phyloP scores from a whole-genome alignment of 1,140 invertebrate genomes.

The Trichogramma pretiosum region DNA sequence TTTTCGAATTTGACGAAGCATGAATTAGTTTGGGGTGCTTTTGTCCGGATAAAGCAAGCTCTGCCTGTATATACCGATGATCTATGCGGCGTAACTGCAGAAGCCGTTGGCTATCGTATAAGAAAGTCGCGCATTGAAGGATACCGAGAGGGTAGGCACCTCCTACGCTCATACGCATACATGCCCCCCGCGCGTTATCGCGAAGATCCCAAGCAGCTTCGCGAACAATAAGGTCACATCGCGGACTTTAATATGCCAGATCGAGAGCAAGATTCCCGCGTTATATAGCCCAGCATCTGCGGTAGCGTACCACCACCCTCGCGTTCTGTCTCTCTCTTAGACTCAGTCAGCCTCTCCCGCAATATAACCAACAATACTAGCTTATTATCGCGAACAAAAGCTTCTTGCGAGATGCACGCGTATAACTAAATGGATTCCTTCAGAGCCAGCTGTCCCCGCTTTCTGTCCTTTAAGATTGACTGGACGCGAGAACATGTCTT shows the following conservation, averaged over 20 bases:
- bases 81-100: too few relatives aligned
- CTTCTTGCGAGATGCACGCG: slow-evolving; percentile 20
- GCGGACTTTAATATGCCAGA: too few relatives aligned
- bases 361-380: slow-evolving; percentile 30
- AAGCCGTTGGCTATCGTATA: too few relatives aligned
- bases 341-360: background rate
- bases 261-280: too few relatives aligned
- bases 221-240: slow-evolving; percentile 38
- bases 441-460: slow-evolving; percentile 35
- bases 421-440: slow-evolving; percentile 36
- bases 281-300: too few relatives aligned
- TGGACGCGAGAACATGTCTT: slow-evolving; percentile 7
- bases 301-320: too few relatives aligned
- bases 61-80: background rate
- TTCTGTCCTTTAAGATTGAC: slow-evolving; percentile 42
- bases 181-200: slow-evolving; percentile 19
- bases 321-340: too few relatives aligned
- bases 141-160: too few relatives aligned
- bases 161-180: too few relatives aligned
- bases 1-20: too few relatives aligned
- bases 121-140: too few relatives aligned
- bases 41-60: background rate
- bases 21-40: too few relatives aligned
- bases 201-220: slow-evolving; percentile 14
- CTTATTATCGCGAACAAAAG: slow-evolving; percentile 39